Conservation (phyloP, 2,113 vertebrate species). For the Psittacus erithacus region DNA sequence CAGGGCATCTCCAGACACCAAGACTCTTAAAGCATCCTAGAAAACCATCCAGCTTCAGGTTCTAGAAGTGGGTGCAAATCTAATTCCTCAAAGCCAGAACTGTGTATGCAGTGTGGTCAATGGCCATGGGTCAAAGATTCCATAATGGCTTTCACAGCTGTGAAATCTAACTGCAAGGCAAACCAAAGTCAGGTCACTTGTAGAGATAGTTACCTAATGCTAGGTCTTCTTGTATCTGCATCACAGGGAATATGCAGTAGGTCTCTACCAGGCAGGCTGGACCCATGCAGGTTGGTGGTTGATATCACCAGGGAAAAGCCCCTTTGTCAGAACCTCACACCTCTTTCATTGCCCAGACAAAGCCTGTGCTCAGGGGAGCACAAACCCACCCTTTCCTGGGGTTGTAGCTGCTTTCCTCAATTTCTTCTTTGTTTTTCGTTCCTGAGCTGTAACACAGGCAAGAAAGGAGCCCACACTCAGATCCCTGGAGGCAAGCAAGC, state of each 20-base stretch:
- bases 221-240: background rate
- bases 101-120: background rate
- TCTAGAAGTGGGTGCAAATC: background rate
- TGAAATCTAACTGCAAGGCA: background rate
- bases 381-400: background rate
- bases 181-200: background rate
- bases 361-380: background rate
- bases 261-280: background rate
- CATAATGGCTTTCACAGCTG: background rate
- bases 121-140: background rate
- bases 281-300: background rate
- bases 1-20: background rate
- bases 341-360: background rate
- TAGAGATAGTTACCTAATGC: background rate
- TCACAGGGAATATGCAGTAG: background rate
- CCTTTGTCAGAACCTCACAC: background rate
- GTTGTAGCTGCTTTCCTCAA: background rate
- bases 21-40: background rate
- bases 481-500: background rate
- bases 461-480: background rate
- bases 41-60: background rate
- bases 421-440: background rate
- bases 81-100: background rate
- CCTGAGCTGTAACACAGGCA: background rate
- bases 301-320: background rate